Evolutionary conservation across 2,113 vertebrate species (phyloP), one percentile per base, ranked within the genome.

Genomic region (Alces alces): DNA sequence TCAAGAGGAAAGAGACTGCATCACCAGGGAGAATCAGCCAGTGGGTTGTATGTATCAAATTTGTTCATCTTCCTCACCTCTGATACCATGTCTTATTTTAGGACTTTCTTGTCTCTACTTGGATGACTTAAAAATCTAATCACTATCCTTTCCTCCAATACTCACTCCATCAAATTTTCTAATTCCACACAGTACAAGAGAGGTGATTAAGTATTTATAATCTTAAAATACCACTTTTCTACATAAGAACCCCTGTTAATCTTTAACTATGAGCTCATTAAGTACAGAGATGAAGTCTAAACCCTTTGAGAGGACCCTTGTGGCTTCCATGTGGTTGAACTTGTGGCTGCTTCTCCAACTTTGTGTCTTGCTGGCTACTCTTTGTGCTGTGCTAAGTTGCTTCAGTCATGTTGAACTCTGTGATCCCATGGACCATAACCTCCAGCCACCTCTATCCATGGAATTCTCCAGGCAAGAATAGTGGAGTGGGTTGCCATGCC

Each of bases 121-220:
- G 30, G 27, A 79, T 79, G 15, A 78, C 25, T 90, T 93, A 6
- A 54, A 19, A 39, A 45, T 80, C 8, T 57, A 36, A 36, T 3
- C 82, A 12, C 30, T 95, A 15, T n/a, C 5, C 58, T 93, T 93
- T 33, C 11, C 28, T 87, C n/a, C 9, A 86, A 2, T 80, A 54
- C 43, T 76, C 0, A 58, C 66, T 83, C n/a, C 55, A 39, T 54
- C 70, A 86, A 82, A 76, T 95, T 50, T 93, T 88, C 19, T 88
- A 27, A 17, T 19, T 85, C 13, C 17, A 96, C 13, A 66, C 15
- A 58, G 7, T 47, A 95, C 4, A 30, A 93, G 73, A 92, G 50
- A 95, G 58, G 90, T 76, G 39, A 84, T 90, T 89, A 95, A 90
- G 90, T 97, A 92, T 92, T 91, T 79, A 83, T 86, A 55, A 97